Conservation (phyloP, 2,888 invertebrate genomes). For the Cheiracanthium punctorium region DNA sequence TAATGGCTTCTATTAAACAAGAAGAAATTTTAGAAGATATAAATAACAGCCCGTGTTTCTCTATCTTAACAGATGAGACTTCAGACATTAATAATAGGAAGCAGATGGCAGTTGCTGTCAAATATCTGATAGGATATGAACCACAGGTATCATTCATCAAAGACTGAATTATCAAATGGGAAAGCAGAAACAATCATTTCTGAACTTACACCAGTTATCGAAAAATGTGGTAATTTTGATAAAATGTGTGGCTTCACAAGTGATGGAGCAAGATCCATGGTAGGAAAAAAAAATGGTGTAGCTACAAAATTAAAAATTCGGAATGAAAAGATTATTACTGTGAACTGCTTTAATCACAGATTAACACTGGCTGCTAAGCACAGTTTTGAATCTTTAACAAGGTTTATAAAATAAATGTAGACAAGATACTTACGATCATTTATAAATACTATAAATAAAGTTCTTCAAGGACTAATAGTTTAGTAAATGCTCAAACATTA, state of each 20-base stretch:
- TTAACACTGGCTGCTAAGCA: background rate
- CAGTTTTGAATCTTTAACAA: background rate
- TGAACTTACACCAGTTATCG: background rate
- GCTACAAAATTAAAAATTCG: background rate
- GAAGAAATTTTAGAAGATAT: constrained; percentile 13
- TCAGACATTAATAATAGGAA: background rate
- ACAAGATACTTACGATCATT: background rate
- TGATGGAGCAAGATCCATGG: background rate
- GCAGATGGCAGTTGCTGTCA: background rate
- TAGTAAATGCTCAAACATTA: background rate
- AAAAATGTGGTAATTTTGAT: background rate
- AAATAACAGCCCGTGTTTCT: constrained; percentile 16
- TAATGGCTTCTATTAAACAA: background rate
- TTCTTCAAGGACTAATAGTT: background rate
- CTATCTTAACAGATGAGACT: background rate
- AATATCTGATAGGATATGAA: background rate
- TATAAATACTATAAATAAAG: constrained; percentile 3
- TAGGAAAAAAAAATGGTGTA: background rate
- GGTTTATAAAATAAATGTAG: background rate
- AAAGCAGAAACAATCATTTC: background rate
- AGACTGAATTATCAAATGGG: background rate
- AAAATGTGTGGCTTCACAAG: background rate
- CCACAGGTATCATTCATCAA: background rate
- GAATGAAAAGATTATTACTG: background rate
- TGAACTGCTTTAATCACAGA: constrained; percentile 1